Conservation (phyloP, 2,888 invertebrate species). For the Chrysolina americana region DNA sequence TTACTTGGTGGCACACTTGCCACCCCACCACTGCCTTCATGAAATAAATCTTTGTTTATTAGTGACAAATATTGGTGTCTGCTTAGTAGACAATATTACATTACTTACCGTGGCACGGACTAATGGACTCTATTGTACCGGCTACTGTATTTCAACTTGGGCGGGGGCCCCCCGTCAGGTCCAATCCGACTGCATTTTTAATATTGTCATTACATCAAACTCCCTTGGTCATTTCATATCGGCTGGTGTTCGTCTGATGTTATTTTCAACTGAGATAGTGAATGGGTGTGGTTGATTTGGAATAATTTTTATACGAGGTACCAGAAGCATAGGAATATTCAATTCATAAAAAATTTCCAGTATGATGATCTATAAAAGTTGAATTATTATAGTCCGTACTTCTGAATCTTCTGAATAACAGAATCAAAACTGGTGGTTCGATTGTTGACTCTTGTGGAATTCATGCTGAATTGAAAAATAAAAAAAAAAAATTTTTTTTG, state of each 20-base stretch:
- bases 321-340: background rate
- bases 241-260: conserved; percentile 29
- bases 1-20: background rate
- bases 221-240: conserved; percentile 40
- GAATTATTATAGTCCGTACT: too few species aligned
- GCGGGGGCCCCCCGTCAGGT: conserved; percentile 62
- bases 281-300: conserved; percentile 18
- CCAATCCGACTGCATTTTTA: conserved; percentile 63
- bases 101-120: conserved; percentile 64
- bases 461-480: too few species aligned
- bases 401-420: too few species aligned
- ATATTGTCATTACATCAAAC: conserved; percentile 64
- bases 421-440: too few species aligned
- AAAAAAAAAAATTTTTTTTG: too few species aligned
- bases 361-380: too few species aligned
- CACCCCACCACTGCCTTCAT: conserved; percentile 23
- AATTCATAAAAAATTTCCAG: background rate
- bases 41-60: conserved; percentile 55
- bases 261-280: background rate
- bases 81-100: conserved; percentile 63
- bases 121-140: conserved; percentile 65
- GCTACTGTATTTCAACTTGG: conserved; percentile 69
- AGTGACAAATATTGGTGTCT: conserved; percentile 63
- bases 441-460: too few species aligned
- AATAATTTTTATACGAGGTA: conserved; percentile 2